Conservation (phyloP, 2,888 invertebrate genomes). For the Cartodere bifasciata region DNA sequence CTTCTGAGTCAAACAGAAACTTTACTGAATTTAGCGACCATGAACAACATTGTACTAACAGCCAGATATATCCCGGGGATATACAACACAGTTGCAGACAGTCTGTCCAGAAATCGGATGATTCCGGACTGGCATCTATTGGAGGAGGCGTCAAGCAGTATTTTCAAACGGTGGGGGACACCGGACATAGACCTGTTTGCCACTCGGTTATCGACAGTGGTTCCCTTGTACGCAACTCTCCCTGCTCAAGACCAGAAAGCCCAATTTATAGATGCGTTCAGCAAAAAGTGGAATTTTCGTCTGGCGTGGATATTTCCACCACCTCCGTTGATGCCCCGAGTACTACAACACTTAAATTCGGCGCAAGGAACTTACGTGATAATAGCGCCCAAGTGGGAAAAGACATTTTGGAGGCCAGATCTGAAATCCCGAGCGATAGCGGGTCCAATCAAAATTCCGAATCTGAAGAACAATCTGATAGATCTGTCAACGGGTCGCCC, state of each 20-base stretch:
- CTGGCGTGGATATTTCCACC: conserved; percentile 26
- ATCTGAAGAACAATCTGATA: conserved; percentile 10
- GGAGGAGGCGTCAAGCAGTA: conserved; percentile 7
- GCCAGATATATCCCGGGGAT: conserved; percentile 7
- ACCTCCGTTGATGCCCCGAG: conserved; percentile 19
- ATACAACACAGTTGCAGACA: conserved; percentile 9
- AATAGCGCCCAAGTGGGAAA: conserved; percentile 17
- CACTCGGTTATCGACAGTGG: conserved; percentile 13
- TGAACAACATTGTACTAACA: conserved; percentile 1
- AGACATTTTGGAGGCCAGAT: conserved; percentile 23
- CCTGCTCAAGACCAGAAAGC: conserved; percentile 10
- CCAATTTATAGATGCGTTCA: conserved; percentile 15
- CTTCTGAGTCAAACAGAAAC: conserved; percentile 2
- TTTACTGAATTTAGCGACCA: conserved; percentile 2
- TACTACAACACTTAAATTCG: conserved; percentile 18
- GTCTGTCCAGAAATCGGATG: conserved; percentile 5
- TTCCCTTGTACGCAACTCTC: conserved; percentile 12
- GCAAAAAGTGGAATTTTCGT: conserved; percentile 9
- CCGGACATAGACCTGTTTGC: conserved; percentile 16
- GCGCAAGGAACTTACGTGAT: conserved; percentile 19
- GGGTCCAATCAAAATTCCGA: conserved; percentile 10
- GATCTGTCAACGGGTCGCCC: conserved; percentile 9
- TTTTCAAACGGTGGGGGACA: conserved; percentile 15
- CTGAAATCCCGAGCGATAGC: conserved; percentile 21
- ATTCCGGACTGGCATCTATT: conserved; percentile 10